Conservation (phyloP, 2,113 vertebrate genomes). For the Nettapus auritus region DNA sequence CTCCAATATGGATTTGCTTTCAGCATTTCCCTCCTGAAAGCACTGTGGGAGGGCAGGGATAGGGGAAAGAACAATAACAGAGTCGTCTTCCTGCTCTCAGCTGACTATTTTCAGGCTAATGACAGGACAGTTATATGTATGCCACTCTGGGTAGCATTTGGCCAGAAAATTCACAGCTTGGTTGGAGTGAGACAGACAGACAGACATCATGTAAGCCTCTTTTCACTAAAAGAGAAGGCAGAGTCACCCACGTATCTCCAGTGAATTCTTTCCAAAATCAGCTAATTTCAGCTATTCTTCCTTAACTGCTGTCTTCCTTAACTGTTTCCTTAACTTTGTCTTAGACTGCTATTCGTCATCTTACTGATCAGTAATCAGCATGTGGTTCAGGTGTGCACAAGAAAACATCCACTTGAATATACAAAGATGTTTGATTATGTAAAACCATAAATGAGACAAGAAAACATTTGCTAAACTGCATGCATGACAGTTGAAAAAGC, state of each 20-base stretch:
- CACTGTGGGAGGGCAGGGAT: neutral
- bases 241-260: neutral
- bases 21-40: neutral
- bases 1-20: neutral
- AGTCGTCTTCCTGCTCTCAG: neutral
- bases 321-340: fast-evolving
- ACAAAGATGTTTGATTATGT: neutral
- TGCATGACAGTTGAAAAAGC: neutral
- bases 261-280: neutral
- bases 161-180: neutral
- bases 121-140: neutral
- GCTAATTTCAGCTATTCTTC: neutral
- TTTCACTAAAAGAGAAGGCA: neutral
- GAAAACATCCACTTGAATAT: neutral
- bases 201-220: neutral
- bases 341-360: neutral
- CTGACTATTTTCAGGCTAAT: neutral
- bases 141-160: neutral
- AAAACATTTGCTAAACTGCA: neutral
- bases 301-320: neutral
- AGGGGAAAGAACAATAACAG: neutral
- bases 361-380: neutral
- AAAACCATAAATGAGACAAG: neutral
- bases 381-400: neutral
- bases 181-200: neutral